A percentile compares a stretch with the other conserved stretches of the same genome.
phyloP scores from a whole-genome alignment of 2,113 vertebrate species.

The Ammodytes dubius region DNA sequence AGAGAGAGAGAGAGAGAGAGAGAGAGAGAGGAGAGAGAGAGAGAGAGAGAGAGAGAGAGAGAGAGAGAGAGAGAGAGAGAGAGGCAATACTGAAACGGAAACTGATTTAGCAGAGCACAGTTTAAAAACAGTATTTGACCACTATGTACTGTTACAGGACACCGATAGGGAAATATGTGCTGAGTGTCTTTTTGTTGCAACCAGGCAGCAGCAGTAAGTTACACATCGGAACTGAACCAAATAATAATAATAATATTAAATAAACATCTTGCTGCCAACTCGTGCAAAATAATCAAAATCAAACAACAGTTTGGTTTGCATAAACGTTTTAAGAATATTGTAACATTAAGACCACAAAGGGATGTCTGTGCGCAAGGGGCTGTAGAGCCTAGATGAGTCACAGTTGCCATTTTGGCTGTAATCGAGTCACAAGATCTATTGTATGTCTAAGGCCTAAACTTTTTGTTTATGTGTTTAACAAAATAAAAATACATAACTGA shows the following conservation, averaged over 20 bases:
- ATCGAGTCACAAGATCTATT: too few species aligned
- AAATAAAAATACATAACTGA: background rate
- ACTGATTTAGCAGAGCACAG: background rate
- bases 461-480: too few species aligned
- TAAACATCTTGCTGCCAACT: too few species aligned
- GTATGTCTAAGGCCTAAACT: background rate
- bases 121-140: background rate
- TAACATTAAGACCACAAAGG: background rate
- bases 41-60: too few species aligned
- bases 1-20: background rate
- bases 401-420: background rate
- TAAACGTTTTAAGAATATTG: background rate
- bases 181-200: conserved; percentile 20
- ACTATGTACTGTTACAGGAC: background rate
- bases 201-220: background rate
- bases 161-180: conserved; percentile 22
- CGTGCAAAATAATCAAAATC: background rate
- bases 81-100: background rate
- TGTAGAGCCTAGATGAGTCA: background rate
- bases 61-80: background rate
- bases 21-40: too few species aligned
- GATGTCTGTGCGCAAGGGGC: background rate
- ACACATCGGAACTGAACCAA: background rate
- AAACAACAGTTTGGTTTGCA: background rate
- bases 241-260: too few species aligned